These are phyloP conservation scores for Lycophotia porphyrea DNA, from an alignment of 2,888 invertebrate species.

Conservation along the genomic window DNA sequence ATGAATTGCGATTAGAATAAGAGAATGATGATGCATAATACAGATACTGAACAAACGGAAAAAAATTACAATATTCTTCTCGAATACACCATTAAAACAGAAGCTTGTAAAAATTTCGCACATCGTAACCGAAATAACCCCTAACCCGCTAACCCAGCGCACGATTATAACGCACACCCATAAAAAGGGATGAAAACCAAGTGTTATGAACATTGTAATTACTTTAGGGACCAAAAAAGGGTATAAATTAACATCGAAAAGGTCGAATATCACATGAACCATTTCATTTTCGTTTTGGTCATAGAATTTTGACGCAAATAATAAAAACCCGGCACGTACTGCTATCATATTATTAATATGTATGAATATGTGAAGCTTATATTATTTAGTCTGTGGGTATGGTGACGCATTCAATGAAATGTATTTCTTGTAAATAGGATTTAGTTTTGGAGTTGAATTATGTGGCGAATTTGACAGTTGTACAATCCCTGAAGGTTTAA, in stretches of 20 bases:
- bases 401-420: conserved; percentile 38
- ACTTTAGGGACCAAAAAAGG: conserved; percentile 64
- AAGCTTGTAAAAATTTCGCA: conserved; percentile 41
- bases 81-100: conserved; percentile 6
- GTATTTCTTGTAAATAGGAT: conserved; percentile 33
- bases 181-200: conserved; percentile 61
- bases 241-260: conserved; percentile 78
- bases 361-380: conserved; percentile 79
- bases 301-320: conserved; percentile 77
- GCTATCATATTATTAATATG: conserved; percentile 81
- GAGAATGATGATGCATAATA: no score
- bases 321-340: conserved; percentile 81
- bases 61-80: not conserved
- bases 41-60: no score
- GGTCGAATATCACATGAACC: conserved; percentile 75
- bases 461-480: conserved; percentile 1
- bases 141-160: conserved; percentile 34
- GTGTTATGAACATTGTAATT: conserved; percentile 64
- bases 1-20: no score
- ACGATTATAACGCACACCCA: conserved; percentile 34
- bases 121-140: conserved; percentile 32
- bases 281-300: conserved; percentile 81
- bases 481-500: no score
- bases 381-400: conserved; percentile 65
- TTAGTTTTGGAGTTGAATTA: conserved; percentile 29